phyloP scores from a whole-genome alignment of 1,140 invertebrate genomes.

The Bursaphelenchus mucronatus region DNA sequence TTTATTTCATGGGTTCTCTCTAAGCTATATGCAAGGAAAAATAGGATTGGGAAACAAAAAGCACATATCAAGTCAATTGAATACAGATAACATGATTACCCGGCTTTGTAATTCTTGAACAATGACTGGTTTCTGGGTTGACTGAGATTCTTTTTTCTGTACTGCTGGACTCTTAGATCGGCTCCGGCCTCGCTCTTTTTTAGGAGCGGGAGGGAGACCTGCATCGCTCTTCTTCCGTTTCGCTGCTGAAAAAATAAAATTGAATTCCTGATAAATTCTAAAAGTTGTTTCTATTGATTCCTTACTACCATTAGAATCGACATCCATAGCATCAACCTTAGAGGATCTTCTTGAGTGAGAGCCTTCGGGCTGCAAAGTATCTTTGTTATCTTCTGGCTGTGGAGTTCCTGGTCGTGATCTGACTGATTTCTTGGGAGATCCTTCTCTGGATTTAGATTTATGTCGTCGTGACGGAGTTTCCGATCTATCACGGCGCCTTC shows the following conservation, averaged over 20 bases:
- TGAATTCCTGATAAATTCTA: background rate
- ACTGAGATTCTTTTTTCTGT: slow-evolving; percentile 13
- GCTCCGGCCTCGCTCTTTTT: slow-evolving; percentile 46
- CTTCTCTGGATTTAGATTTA: slow-evolving; percentile 56
- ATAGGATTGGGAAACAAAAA: too few species aligned
- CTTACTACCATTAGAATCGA: slow-evolving; percentile 6
- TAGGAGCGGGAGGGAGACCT: slow-evolving; percentile 44
- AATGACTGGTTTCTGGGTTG: slow-evolving; percentile 46
- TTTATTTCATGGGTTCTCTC: too few species aligned
- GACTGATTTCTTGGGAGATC: slow-evolving; percentile 53
- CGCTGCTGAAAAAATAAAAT: slow-evolving; percentile 16
- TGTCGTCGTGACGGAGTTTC: slow-evolving; percentile 44
- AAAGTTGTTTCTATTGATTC: slow-evolving; percentile 3
- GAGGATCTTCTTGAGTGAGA: slow-evolving; percentile 20
- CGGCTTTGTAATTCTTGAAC: slow-evolving; percentile 49
- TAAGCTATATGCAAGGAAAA: too few species aligned
- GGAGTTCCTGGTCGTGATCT: slow-evolving; percentile 55
- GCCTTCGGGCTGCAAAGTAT: slow-evolving; percentile 32
- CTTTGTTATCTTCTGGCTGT: slow-evolving; percentile 35
- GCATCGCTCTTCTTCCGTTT: slow-evolving; percentile 24
- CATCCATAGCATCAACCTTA: slow-evolving; percentile 11
- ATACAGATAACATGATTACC: slow-evolving; percentile 29
- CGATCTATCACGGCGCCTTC: slow-evolving; percentile 40
- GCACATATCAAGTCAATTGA: too few species aligned
- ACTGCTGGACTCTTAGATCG: slow-evolving; percentile 29